Base-by-base conservation (phyloP, 2,797 vertebrate species). In the Falco peregrinus region DNA sequence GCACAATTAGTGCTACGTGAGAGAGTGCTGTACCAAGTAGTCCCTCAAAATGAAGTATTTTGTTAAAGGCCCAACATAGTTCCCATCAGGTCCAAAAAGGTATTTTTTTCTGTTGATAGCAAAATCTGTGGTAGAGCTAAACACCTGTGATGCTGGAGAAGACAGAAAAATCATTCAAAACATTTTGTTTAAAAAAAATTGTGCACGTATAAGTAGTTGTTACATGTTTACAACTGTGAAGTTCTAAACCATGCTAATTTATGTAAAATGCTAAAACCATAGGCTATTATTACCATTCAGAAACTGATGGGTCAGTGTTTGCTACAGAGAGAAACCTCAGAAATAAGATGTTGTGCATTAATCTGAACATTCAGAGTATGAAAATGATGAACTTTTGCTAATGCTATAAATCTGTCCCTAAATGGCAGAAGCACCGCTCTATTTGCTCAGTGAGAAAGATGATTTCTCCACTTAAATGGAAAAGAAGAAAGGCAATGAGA, bases 381-480 rank as follows among this genome's bases (percentile, higher is more conserved):
- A 91, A 89, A 94, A 71, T 85, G 37, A 92, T 60, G 18, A 91
- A 79, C 37, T 89, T 92, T 79, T 96, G 26, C 70, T 88, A 92
- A 29, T 64, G n/a, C 48, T 90, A 29, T 89, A 82, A 92, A 92
- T 90, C 54, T 92, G 24, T 63, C 61, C 89, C 65, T 64, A 76
- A 90, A 88, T 54, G 64, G 79, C 82, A 93, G 79, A 93, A 95
- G 31, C 51, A 41, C 10, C 13, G 67, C 41, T 90, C 47, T 91
- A 35, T 92, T 92, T 95, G 43, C 48, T 73, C 21, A 17, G 16
- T 93, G 87, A 89, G 10, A 78, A 87, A 78, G 73, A 51, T 57
- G 63, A 71, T 79, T 79, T 82, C 67, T 87, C 53, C 83, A 68
- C 26, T 51, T 82, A 75, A 80, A 67, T 47, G 10, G 39, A 76